Base-by-base conservation (phyloP, 2,888 invertebrate genomes). In the Aethes cnicana region DNA sequence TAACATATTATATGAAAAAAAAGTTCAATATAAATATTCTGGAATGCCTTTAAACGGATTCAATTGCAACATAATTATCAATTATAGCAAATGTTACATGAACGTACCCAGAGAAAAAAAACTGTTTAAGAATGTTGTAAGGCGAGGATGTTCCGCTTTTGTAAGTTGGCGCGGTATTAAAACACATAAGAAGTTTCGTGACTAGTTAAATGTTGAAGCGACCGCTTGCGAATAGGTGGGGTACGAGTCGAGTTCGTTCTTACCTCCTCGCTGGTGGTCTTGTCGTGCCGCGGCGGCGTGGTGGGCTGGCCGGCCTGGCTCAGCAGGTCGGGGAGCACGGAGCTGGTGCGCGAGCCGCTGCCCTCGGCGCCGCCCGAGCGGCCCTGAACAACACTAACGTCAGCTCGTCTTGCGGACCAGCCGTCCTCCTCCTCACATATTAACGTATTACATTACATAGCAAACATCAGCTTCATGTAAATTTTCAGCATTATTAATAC, bases 251-350 rank as follows among this genome's bases (percentile, higher is more conserved):
- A 9, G 33, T 12, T 55, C 93, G 33, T 12, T 55, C 93, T 91
- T 91, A 98, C 98, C 96, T 98, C 98, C 87, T 98, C 98, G 77
- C 96, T 97, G 69, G 96, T 95, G 63, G 96, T 95, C 82, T 97
- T 97, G 90, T 98, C 98, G 77, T 95, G 95, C 46, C 97, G 91
- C 67, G 95, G 94, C 54, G 97, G 96, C 23, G 96, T 96, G 62
- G 95, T 96, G 56, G 95, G 95, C 76, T 93, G 93, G 53, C 93
- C 93, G 55, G 95, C 95, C 90, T 96, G 97, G 76, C 97, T 98
- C 63, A 98, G 93, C 66, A 98, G 92, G 91, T 98, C 98, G 47
- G 98, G 98, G 64, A 98, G 92, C 49, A 98, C 98, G 47, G 96
- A 96, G 89, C 96, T 97, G 59, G 96, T 96, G 61, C 97, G 92